These are phyloP conservation scores for Leptinotarsa juncta DNA, from an alignment of 2,888 invertebrate genomes.

Conservation along the genomic window DNA sequence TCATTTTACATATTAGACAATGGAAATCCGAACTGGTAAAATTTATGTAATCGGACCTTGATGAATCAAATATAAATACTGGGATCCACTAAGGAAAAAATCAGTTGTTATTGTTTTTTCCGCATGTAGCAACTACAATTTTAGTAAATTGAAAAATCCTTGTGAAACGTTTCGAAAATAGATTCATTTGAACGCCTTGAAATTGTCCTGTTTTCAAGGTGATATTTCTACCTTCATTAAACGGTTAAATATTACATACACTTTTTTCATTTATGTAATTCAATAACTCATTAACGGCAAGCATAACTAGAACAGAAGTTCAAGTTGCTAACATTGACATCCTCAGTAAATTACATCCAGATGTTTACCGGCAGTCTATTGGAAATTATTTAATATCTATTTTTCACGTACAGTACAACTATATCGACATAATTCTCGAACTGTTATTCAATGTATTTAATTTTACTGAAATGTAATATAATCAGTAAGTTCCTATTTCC, in stretches of 20 bases:
- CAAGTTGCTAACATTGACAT: conserved; percentile 16
- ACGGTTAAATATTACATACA: not conserved
- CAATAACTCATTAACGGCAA: not conserved
- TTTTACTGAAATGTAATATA: not conserved
- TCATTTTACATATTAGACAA: no score
- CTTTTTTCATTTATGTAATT: not conserved
- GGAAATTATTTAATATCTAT: not conserved
- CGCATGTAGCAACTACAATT: no score
- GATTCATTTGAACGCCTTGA: no score
- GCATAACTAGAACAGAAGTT: conserved; percentile 6
- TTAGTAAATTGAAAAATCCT: no score
- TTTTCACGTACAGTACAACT: conserved; percentile 2
- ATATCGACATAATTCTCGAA: not conserved
- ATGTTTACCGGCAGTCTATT: conserved; percentile 12
- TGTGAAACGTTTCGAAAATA: no score
- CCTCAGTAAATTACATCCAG: not conserved
- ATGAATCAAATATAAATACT: no score
- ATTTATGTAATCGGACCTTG: no score
- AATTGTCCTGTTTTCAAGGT: no score
- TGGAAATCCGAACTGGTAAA: no score
- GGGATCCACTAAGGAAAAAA: no score
- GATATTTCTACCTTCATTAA: no score
- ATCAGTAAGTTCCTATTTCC: not conserved
- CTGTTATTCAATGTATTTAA: not conserved
- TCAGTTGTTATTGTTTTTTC: no score